These are phyloP conservation scores for Lordiphosa stackelbergi DNA, from an alignment of 1,140 invertebrate genomes.

Conservation along the genomic window DNA sequence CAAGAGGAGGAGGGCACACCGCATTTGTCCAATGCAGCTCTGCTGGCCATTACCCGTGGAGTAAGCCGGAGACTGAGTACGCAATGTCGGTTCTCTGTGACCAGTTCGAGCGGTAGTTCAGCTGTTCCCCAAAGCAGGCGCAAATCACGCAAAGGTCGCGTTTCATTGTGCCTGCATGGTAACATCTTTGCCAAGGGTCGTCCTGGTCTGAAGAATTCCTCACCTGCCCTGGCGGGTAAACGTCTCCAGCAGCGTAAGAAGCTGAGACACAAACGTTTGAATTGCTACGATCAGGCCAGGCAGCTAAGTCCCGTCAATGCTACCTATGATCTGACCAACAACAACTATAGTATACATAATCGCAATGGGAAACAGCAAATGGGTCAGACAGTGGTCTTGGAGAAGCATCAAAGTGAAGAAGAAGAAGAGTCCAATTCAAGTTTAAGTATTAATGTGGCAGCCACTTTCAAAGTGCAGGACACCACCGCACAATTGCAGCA, in stretches of 20 bases:
- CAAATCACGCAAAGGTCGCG: conserved; percentile 7
- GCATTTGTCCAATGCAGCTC: conserved; percentile 19
- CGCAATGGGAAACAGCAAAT: conserved; percentile 10
- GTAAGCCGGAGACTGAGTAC: conserved; percentile 1
- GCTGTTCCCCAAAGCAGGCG: neutral
- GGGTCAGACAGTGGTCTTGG: conserved; percentile 20
- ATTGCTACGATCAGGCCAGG: conserved; percentile 32
- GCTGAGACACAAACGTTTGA: conserved; percentile 24
- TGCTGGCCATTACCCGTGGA: conserved; percentile 16
- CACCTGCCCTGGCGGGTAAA: neutral
- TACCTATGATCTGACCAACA: conserved; percentile 30
- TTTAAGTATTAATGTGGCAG: conserved; percentile 1
- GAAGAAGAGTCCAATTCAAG: too few relatives aligned
- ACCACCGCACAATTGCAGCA: conserved; percentile 14
- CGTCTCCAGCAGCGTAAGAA: conserved; percentile 25
- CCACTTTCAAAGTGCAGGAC: conserved; percentile 23
- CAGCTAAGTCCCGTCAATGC: conserved; percentile 18
- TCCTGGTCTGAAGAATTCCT: neutral
- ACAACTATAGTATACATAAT: conserved; percentile 33
- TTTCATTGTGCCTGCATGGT: conserved; percentile 29
- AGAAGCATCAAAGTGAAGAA: neutral
- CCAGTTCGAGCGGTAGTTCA: conserved; percentile 18
- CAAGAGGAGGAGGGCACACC: conserved; percentile 25
- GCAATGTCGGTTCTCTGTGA: neutral
- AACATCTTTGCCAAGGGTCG: conserved; percentile 30